Evolutionary conservation across 2,888 invertebrate genomes (phyloP).

Genomic region (Dione juno): DNA sequence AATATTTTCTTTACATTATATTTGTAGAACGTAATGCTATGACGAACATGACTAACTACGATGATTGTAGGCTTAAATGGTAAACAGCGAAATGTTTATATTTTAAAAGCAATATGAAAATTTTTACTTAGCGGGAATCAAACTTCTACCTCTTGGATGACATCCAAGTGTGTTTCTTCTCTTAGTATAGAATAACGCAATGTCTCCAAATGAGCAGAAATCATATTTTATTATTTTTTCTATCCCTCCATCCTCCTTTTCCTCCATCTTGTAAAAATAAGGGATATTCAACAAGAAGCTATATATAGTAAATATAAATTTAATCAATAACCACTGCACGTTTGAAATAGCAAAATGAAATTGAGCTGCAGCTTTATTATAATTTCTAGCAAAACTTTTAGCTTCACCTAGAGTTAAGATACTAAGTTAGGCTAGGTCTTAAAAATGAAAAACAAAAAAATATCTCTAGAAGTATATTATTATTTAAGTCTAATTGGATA

Average conservation of each 20-base stretch:
- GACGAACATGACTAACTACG: background rate
- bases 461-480: constrained; percentile 3
- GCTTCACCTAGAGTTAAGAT: no score
- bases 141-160: no score
- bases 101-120: no score
- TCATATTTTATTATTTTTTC: no score
- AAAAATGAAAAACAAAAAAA: background rate
- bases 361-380: background rate
- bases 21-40: background rate
- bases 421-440: no score
- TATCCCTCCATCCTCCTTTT: background rate
- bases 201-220: background rate
- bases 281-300: background rate
- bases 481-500: background rate
- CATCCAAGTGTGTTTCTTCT: no score
- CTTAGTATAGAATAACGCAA: background rate
- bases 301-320: background rate
- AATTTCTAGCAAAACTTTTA: background rate
- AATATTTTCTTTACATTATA: background rate
- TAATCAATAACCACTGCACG: background rate
- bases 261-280: background rate
- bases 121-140: no score
- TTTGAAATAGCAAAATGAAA: background rate
- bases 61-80: background rate
- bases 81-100: no score